Base-by-base conservation (phyloP, 2,888 invertebrate species). In the Agrochola lychnidis region DNA sequence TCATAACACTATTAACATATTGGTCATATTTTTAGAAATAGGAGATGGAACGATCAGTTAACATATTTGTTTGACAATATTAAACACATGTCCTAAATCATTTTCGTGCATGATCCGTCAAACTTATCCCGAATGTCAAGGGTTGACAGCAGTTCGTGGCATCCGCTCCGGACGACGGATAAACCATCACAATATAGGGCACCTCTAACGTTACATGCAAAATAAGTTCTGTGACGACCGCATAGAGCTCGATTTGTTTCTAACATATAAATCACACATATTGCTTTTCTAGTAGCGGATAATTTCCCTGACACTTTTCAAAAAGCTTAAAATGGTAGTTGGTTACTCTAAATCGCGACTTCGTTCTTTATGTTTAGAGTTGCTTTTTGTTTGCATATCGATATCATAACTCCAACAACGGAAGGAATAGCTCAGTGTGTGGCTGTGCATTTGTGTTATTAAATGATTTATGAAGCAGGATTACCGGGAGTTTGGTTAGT, bases 381-480 rank as follows among this genome's bases (percentile, higher is more conserved):
- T 78, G 79, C 66, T 73, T 90, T 91, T 90, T 56, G 85, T 85
- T 83, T 85, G 79, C 22, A 45, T 59, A 56, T 19, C 62, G 48
- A 85, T 84, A 90, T 91, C 90, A 89, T 92, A 93, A 93, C 90
- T 93, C 90, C 79, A 88, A 91, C 89, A 92, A 93, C 95, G 96
- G 96, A 96, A 96, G 96, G 94, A 95, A 94, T 91, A 94, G 95
- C 95, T 95, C 94, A 94, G 95, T 95, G 96, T 96, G 96, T 95
- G 96, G 95, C 95, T 95, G 93, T 94, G 94, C 95, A 94, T 96
- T 96, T 95, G 95, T 95, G 96, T 96, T 96, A 96, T 96, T 96
- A 96, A 96, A 96, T 96, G 96, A 96, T 96, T 96, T 96, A 96
- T 96, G 95, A 94, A 93, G 92, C 93, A 94, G 96, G 95, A 96